phyloP scores from a whole-genome alignment of 2,113 vertebrate species.

The Lathamus discolor region DNA sequence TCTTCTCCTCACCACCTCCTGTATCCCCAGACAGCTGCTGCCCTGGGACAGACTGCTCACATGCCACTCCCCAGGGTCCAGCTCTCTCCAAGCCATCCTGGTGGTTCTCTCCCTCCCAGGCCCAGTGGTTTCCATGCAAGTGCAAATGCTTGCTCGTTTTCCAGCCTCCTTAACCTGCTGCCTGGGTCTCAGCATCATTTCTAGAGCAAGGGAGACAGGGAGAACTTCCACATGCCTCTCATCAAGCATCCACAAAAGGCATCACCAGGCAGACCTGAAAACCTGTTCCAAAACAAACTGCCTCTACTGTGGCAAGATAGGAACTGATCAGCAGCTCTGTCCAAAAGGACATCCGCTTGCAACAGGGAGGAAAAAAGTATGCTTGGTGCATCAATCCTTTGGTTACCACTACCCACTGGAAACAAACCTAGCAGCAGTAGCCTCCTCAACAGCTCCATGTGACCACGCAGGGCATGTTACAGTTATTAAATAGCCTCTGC shows the following conservation, averaged over 20 bases:
- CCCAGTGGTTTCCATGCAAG: background rate
- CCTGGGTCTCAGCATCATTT: background rate
- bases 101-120: too few relatives aligned
- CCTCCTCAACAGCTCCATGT: background rate
- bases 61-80: background rate
- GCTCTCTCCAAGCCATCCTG: background rate
- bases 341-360: background rate
- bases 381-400: fast-evolving
- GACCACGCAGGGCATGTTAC: fast-evolving
- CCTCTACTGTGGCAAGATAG: background rate
- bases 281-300: background rate
- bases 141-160: background rate
- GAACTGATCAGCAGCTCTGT: background rate
- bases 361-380: background rate
- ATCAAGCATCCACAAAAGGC: background rate
- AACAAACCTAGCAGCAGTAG: background rate
- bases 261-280: background rate
- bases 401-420: background rate
- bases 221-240: background rate
- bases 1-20: background rate
- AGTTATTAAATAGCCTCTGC: background rate
- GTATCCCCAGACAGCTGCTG: background rate
- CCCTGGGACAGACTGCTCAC: background rate
- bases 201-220: background rate
- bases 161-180: background rate